phyloP scores from a whole-genome alignment of 2,113 vertebrate genomes.

The Capreolus pygargus region DNA sequence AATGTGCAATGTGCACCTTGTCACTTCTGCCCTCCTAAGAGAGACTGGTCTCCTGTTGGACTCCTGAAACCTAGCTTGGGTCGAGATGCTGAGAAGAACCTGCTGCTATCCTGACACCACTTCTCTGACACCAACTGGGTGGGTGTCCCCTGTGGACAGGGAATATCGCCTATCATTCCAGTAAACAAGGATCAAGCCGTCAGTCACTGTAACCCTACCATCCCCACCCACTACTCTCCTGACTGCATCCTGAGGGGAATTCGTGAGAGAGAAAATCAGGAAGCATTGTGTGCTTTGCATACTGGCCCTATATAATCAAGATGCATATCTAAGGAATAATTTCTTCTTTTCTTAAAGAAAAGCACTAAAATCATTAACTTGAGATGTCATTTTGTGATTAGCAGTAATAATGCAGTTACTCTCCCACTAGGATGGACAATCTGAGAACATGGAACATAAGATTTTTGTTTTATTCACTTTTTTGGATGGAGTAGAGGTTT shows the following conservation, averaged over 20 bases:
- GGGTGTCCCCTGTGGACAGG: neutral
- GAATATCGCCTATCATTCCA: neutral
- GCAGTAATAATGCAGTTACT: neutral
- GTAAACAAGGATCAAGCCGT: neutral
- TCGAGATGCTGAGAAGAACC: neutral
- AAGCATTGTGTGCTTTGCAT: neutral
- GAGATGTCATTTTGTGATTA: neutral
- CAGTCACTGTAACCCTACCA: neutral
- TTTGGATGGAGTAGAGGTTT: neutral
- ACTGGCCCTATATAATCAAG: neutral
- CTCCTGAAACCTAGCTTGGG: neutral
- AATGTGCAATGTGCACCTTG: neutral
- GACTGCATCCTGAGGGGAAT: neutral
- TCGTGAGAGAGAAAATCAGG: neutral
- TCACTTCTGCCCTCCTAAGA: neutral
- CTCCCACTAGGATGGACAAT: neutral
- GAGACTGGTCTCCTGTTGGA: neutral
- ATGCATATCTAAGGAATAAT: neutral
- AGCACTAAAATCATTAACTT: neutral
- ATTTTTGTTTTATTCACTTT: neutral
- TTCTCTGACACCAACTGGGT: neutral
- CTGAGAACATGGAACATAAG: neutral
- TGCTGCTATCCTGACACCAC: neutral
- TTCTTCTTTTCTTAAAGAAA: neutral
- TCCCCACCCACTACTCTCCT: neutral